Percentiles rank a stretch among this genome's conserved stretches.
phyloP scores from a whole-genome alignment of 2,113 vertebrate genomes.

The Progne subis region DNA sequence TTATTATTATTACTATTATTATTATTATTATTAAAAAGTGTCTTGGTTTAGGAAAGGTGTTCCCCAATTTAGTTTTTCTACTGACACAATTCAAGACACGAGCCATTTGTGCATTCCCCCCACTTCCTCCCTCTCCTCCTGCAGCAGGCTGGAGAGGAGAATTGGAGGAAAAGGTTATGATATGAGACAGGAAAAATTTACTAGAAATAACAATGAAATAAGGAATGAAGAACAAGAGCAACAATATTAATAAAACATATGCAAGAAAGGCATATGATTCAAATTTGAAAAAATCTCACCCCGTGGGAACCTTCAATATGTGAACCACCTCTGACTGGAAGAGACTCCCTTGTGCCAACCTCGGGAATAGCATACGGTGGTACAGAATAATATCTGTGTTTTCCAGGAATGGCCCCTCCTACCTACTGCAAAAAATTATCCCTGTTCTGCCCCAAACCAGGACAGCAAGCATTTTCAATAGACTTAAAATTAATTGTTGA shows the following conservation, averaged over 20 bases:
- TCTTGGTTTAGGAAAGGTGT: background rate
- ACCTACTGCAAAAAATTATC: background rate
- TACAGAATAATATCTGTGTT: background rate
- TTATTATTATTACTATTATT: too few species aligned
- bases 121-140: background rate
- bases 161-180: background rate
- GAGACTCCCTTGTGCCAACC: background rate
- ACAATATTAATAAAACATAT: background rate
- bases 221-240: background rate
- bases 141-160: background rate
- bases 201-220: background rate
- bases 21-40: background rate
- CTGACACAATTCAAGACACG: background rate
- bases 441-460: background rate
- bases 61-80: background rate
- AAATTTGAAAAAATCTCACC: background rate
- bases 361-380: rapidly evolving
- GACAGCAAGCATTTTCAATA: background rate
- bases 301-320: background rate
- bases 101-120: background rate
- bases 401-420: background rate
- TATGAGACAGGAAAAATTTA: background rate
- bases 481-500: background rate
- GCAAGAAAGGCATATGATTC: rapidly evolving
- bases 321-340: background rate